phyloP scores from a whole-genome alignment of 2,797 vertebrate species.

The Sciurus vulgaris region DNA sequence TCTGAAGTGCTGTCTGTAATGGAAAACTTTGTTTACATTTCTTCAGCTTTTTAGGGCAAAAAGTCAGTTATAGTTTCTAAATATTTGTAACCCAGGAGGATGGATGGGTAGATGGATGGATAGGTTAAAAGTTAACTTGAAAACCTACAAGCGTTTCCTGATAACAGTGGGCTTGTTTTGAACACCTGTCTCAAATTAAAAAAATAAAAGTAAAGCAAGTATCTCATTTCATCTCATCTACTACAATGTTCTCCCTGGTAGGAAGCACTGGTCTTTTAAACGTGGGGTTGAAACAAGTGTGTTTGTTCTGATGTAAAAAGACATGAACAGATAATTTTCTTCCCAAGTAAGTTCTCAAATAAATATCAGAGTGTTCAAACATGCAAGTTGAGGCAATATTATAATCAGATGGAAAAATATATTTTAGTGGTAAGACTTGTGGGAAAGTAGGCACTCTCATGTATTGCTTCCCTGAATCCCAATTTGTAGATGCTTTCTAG shows the following conservation, averaged over 20 bases:
- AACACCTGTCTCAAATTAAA: neutral
- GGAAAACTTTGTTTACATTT: neutral
- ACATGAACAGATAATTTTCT: neutral
- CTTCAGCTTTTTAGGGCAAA: neutral
- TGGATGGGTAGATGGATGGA: neutral
- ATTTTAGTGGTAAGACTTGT: neutral
- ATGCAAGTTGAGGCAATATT: conserved; percentile 11
- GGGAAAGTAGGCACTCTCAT: neutral
- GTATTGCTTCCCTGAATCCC: neutral
- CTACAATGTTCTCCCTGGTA: neutral
- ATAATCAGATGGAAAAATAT: neutral
- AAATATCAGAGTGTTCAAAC: neutral
- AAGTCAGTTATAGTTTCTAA: neutral
- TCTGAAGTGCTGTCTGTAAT: neutral
- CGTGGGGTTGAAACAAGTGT: neutral
- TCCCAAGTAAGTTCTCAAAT: neutral
- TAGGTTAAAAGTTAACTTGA: neutral
- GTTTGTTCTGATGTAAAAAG: neutral
- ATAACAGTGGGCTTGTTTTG: neutral
- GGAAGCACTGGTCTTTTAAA: conserved; percentile 6
- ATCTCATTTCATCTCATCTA: neutral
- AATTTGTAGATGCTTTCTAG: neutral
- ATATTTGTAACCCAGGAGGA: neutral
- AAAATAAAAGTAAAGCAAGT: neutral
- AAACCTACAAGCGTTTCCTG: neutral